A percentile compares a stretch with the other conserved stretches of the same genome.
These are phyloP conservation scores for Anarhynchus alexandrinus DNA, from an alignment of 2,113 vertebrate species.

Conservation along the genomic window DNA sequence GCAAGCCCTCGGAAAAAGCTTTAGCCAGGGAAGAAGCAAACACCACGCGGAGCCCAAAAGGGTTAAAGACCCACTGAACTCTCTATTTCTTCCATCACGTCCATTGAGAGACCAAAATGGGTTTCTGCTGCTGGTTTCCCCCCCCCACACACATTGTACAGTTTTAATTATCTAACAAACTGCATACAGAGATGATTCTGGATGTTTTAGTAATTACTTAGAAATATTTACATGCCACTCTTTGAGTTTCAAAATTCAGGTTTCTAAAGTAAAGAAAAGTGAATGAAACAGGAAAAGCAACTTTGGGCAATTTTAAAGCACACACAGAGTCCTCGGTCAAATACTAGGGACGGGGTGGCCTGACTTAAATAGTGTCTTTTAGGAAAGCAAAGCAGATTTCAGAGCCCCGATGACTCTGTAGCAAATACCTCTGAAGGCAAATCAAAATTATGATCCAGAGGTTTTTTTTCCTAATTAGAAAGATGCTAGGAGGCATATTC, in stretches of 20 bases:
- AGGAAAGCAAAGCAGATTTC: background rate
- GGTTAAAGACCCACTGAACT: background rate
- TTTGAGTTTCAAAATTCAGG: background rate
- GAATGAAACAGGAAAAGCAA: background rate
- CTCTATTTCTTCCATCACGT: background rate
- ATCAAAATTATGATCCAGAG: background rate
- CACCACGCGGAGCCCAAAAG: fast-evolving
- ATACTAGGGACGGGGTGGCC: background rate
- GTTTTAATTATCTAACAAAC: background rate
- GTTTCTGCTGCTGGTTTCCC: background rate
- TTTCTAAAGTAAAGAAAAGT: background rate
- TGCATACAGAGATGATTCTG: background rate
- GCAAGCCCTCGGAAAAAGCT: background rate
- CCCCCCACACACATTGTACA: background rate
- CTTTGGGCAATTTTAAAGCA: background rate
- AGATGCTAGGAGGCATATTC: background rate
- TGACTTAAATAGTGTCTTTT: background rate
- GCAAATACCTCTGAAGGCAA: background rate
- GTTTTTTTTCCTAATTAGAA: background rate
- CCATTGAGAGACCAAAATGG: background rate
- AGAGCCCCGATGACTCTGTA: background rate
- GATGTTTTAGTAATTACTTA: background rate
- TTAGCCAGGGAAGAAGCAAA: background rate
- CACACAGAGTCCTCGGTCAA: background rate
- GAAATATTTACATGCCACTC: background rate